Percentiles rank a stretch among this genome's conserved stretches.
Evolutionary conservation across 2,113 vertebrate genomes (phyloP).

Genomic region (Centropus bengalensis): DNA sequence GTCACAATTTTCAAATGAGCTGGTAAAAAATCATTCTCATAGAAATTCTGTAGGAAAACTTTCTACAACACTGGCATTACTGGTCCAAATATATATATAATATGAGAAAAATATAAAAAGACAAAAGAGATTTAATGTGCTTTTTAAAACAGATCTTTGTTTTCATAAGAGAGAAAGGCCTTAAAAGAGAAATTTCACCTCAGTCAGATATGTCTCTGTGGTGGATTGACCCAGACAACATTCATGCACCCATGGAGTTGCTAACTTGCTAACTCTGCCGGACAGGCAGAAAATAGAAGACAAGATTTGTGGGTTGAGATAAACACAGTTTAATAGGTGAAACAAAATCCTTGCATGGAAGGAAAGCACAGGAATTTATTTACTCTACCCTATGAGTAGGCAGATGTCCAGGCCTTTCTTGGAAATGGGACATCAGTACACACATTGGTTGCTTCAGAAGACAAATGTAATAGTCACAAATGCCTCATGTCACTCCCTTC

Average conservation of each 20-base stretch:
- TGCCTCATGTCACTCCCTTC: neutral
- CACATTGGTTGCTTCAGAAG: neutral
- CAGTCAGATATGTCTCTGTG: neutral
- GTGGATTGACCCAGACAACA: neutral
- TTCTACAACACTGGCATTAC: neutral
- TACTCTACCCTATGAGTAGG: neutral
- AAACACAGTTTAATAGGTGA: neutral
- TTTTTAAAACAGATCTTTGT: neutral
- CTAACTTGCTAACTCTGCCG: neutral
- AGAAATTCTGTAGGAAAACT: neutral
- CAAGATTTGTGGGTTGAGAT: neutral
- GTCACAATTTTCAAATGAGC: neutral
- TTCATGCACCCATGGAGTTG: neutral
- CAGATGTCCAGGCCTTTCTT: neutral
- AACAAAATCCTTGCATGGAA: neutral
- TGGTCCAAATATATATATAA: neutral
- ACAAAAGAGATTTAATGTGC: neutral
- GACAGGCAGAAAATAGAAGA: neutral
- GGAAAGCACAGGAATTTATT: neutral
- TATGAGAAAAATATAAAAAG: neutral
- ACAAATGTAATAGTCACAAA: neutral
- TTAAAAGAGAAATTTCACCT: constrained; percentile 26
- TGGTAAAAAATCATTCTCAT: neutral
- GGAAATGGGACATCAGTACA: neutral
- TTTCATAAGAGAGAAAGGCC: neutral